Evolutionary conservation across 2,888 invertebrate genomes (phyloP).

Genomic region (Drosophila planitibia): DNA sequence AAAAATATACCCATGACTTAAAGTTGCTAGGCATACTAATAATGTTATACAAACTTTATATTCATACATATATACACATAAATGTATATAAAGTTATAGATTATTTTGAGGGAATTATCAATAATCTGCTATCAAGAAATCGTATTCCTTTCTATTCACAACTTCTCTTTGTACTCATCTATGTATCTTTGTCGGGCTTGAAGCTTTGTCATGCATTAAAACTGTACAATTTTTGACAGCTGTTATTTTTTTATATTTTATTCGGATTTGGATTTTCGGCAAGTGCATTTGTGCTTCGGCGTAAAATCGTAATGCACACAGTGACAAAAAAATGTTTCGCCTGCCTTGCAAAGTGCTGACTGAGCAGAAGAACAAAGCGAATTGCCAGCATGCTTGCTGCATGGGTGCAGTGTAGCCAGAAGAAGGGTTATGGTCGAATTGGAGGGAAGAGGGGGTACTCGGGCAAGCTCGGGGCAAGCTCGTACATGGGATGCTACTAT

Average conservation of each 20-base stretch:
- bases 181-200: neutral
- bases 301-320: constrained; percentile 12
- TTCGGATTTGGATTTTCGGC: neutral
- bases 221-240: too few relatives aligned
- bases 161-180: neutral
- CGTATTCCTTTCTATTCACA: neutral
- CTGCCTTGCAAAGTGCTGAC: constrained; percentile 67
- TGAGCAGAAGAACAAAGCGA: constrained; percentile 78
- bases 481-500: constrained; percentile 48
- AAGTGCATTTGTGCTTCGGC: constrained; percentile 50
- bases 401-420: constrained; percentile 38
- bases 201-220: neutral
- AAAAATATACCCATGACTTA: neutral
- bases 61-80: neutral
- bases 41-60: neutral
- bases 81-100: neutral
- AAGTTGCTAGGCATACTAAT: neutral
- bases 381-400: constrained; percentile 53
- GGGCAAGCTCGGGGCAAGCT: constrained; percentile 15
- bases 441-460: neutral
- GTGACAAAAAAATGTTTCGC: constrained; percentile 36
- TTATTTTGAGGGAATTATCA: neutral
- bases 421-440: neutral
- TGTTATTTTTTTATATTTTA: neutral
- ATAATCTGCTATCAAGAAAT: neutral